Conservation (phyloP, 2,797 vertebrate genomes). For the Pempheris klunzingeri region DNA sequence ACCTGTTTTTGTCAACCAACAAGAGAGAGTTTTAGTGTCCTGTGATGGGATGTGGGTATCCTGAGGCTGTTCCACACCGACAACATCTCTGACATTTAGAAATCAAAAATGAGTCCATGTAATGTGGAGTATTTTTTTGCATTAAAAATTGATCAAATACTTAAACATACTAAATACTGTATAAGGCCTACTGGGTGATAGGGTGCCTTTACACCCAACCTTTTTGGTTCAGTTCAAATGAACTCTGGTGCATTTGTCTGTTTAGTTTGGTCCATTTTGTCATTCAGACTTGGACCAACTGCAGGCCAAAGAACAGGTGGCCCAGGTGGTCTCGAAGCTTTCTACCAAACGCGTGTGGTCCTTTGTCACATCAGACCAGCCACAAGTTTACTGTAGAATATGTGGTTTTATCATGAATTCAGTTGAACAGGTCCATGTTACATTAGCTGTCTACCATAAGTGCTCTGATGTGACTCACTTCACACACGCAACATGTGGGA, state of each 20-base stretch:
- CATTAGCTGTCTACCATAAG: neutral
- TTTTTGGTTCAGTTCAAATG: neutral
- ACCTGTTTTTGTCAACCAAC: constrained; percentile 7
- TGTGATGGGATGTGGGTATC: constrained; percentile 1
- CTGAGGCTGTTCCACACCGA: neutral
- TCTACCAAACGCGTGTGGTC: neutral
- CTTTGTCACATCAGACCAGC: too few relatives aligned
- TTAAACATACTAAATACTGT: neutral
- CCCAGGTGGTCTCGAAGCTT: neutral
- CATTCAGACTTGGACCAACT: neutral
- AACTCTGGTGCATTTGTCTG: neutral
- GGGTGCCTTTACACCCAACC: too few relatives aligned
- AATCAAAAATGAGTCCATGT: neutral
- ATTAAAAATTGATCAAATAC: neutral
- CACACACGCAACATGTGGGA: neutral
- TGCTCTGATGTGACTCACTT: neutral
- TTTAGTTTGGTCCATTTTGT: too few relatives aligned
- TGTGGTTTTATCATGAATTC: neutral
- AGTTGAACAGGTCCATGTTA: neutral
- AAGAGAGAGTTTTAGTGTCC: constrained; percentile 28
- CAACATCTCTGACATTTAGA: neutral
- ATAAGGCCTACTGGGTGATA: neutral
- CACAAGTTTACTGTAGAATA: too few relatives aligned
- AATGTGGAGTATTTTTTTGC: neutral
- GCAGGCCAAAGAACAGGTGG: neutral